Percentiles rank a stretch among this genome's conserved stretches.
Evolutionary conservation across 2,888 invertebrate species (phyloP).

Genomic region (Pocota personata): DNA sequence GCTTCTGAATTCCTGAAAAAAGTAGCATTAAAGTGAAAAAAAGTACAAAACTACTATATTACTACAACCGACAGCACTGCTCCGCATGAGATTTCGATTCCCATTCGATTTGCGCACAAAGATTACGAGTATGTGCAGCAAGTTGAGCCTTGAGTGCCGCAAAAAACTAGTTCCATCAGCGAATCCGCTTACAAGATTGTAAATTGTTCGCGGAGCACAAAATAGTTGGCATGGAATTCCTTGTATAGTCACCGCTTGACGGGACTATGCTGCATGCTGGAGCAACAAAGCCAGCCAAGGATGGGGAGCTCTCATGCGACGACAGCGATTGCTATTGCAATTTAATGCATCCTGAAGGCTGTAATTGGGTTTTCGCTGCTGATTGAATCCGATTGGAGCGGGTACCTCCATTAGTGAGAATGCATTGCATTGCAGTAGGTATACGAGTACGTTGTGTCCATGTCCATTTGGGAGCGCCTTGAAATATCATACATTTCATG

Average conservation of each 20-base stretch:
- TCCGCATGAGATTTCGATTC: slow-evolving; percentile 24
- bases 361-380: slow-evolving; percentile 66
- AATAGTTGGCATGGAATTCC: slow-evolving; percentile 40
- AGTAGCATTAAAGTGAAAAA: too few species aligned
- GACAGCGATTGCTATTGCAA: slow-evolving; percentile 42
- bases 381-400: slow-evolving; percentile 67
- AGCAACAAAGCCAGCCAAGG: slow-evolving; percentile 14
- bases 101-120: slow-evolving; percentile 39
- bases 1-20: too few species aligned
- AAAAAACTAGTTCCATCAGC: slow-evolving; percentile 65
- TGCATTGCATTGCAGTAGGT: slow-evolving; percentile 5
- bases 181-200: slow-evolving; percentile 67
- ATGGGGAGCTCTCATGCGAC: slow-evolving; percentile 23
- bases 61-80: background rate
- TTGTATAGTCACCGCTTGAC: slow-evolving; percentile 53
- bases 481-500: slow-evolving; percentile 27
- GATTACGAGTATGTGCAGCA: slow-evolving; percentile 7
- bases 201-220: slow-evolving; percentile 37
- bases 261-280: slow-evolving; percentile 9
- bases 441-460: background rate
- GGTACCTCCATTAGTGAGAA: slow-evolving; percentile 53
- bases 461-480: slow-evolving; percentile 7
- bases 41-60: too few species aligned
- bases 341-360: slow-evolving; percentile 69
- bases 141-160: background rate